phyloP scores from a whole-genome alignment of 2,797 vertebrate species.

The Meriones psammophilus region DNA sequence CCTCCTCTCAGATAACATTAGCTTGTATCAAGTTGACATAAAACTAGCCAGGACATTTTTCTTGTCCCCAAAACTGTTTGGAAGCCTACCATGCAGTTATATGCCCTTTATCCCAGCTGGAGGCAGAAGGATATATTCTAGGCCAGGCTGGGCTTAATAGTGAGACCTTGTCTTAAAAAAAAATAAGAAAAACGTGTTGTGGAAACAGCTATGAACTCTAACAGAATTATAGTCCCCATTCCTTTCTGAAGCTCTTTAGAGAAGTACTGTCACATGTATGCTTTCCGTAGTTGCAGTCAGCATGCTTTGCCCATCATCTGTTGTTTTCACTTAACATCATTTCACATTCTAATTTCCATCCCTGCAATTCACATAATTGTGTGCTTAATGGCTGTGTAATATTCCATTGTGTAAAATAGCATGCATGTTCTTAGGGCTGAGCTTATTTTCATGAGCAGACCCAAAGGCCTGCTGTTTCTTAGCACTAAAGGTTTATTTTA shows the following conservation, averaged over 20 bases:
- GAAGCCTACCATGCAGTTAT: not conserved
- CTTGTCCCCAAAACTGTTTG: not conserved
- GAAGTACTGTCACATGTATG: not conserved
- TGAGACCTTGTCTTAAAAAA: not conserved
- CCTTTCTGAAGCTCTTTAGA: slow-evolving; percentile 33
- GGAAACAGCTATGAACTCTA: not conserved
- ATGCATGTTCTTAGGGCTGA: slow-evolving; percentile 55
- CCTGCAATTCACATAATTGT: not conserved
- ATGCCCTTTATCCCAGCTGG: not conserved
- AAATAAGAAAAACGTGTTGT: not conserved
- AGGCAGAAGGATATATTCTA: not conserved
- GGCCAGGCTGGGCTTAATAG: not conserved
- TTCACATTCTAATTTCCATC: slow-evolving; percentile 60
- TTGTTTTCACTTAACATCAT: slow-evolving; percentile 48
- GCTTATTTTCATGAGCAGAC: slow-evolving; percentile 63
- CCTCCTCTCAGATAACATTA: not conserved
- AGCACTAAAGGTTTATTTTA: slow-evolving; percentile 77
- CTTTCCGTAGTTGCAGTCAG: slow-evolving; percentile 10
- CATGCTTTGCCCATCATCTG: slow-evolving; percentile 29
- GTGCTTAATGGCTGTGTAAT: slow-evolving; percentile 57
- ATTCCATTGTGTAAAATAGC: slow-evolving; percentile 50
- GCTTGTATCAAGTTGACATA: not conserved
- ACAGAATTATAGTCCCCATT: not conserved
- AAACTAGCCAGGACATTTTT: not conserved
- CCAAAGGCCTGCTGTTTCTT: slow-evolving; percentile 74